phyloP scores from a whole-genome alignment of 2,113 vertebrate genomes.

The Mormyrus iriodes region DNA sequence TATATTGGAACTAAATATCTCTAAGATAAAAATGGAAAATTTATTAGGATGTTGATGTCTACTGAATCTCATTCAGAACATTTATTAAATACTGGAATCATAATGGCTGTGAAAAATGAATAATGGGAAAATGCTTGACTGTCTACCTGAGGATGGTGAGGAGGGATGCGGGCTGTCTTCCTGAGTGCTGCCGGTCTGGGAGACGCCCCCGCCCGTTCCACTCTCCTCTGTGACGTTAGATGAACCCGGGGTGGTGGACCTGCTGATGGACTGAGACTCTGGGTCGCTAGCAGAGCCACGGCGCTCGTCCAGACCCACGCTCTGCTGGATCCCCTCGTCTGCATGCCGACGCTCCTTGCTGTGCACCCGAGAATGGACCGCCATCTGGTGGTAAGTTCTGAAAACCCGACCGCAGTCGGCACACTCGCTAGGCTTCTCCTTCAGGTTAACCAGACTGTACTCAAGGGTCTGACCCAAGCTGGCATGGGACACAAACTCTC shows the following conservation, averaged over 20 bases:
- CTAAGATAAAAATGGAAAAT: slow-evolving; percentile 8
- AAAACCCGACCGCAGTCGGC: slow-evolving; percentile 81
- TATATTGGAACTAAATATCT: neutral
- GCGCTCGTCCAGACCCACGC: slow-evolving; percentile 73
- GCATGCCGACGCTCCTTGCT: slow-evolving; percentile 79
- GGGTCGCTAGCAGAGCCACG: slow-evolving; percentile 94
- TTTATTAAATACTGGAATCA: neutral
- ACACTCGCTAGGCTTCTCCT: slow-evolving; percentile 76
- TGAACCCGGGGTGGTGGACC: slow-evolving; percentile 92
- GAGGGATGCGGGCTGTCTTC: slow-evolving; percentile 97
- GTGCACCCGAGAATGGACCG: slow-evolving; percentile 87
- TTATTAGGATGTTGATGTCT: neutral
- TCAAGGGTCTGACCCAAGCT: slow-evolving; percentile 35
- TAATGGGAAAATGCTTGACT: neutral
- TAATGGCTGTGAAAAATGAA: neutral
- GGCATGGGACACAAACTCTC: slow-evolving; percentile 37
- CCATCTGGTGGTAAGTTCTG: slow-evolving; percentile 84
- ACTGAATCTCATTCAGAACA: neutral
- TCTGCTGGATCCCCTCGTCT: slow-evolving; percentile 74
- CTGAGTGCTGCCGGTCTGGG: slow-evolving; percentile 89
- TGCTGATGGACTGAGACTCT: slow-evolving; percentile 95
- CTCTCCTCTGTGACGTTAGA: slow-evolving; percentile 97
- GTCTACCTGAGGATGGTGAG: slow-evolving; percentile 88
- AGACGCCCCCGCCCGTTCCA: slow-evolving; percentile 82
- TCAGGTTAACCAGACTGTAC: slow-evolving; percentile 59